These are phyloP conservation scores for Acanthosepion pharaonis DNA, from an alignment of 2,888 invertebrate genomes.

Conservation along the genomic window DNA sequence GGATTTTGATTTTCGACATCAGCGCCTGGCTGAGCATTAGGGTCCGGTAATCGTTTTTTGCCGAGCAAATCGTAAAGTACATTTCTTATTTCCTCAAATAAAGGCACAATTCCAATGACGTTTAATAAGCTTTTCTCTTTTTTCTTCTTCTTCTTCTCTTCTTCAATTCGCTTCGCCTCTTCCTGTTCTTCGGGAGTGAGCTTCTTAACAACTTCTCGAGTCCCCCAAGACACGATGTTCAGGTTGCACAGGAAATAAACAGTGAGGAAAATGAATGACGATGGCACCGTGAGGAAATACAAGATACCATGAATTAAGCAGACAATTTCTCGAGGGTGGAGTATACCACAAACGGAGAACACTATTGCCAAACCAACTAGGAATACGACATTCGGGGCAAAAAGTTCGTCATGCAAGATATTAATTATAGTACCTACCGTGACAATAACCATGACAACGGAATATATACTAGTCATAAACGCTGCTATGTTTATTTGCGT, in stretches of 20 bases:
- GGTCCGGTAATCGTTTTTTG: neutral
- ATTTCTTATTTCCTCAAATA: slow-evolving; percentile 54
- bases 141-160: slow-evolving; percentile 82
- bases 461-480: slow-evolving; percentile 85
- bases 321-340: slow-evolving; percentile 89
- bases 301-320: slow-evolving; percentile 80
- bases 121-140: slow-evolving; percentile 72
- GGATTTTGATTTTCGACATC: slow-evolving; percentile 38
- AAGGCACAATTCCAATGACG: slow-evolving; percentile 51
- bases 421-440: slow-evolving; percentile 98
- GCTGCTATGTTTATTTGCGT: slow-evolving; percentile 82
- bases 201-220: slow-evolving; percentile 81
- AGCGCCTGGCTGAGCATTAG: neutral
- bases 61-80: slow-evolving; percentile 49
- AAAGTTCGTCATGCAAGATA: slow-evolving; percentile 90
- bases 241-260: slow-evolving; percentile 93
- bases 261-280: slow-evolving; percentile 93
- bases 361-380: slow-evolving; percentile 82
- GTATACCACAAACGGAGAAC: slow-evolving; percentile 95
- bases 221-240: slow-evolving; percentile 95
- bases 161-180: slow-evolving; percentile 86
- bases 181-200: slow-evolving; percentile 70
- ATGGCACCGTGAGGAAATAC: slow-evolving; percentile 92
- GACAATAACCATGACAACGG: slow-evolving; percentile 99
- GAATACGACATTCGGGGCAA: slow-evolving; percentile 62